Evolutionary conservation across 2,888 invertebrate genomes (phyloP), one percentile per base, ranked within the genome.

Genomic region (Archips xylosteana): DNA sequence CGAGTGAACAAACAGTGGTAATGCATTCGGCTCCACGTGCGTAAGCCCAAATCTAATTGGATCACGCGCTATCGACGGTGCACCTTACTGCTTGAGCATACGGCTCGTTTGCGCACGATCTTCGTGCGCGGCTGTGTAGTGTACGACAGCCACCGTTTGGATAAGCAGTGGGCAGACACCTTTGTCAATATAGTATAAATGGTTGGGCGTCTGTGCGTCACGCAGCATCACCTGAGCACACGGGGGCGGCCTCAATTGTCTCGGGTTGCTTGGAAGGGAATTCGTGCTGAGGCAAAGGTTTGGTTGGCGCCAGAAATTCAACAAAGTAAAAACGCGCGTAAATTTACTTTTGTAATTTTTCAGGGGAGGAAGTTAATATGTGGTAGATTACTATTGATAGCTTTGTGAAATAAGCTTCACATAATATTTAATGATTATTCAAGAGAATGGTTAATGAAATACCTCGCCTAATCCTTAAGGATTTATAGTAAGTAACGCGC

Each of bases 151-250:
- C 47, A 59, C 57, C 23, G 51, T 12, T 9, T 62, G n/a, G 47
- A 57, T 36, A 68, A 72, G 63, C 47, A 72, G 9, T 6, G 54
- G 57, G 57, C 39, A 69, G 75, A 71, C 75, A 54, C 65, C 71
- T 71, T 57, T 65, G 69, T 72, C 57, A 69, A 70, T 10, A 70
- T 15, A 64, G 47, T 49, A 49, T 32, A 47, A n/a, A 57, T 39
- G 9, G 60, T 45, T 42, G 2, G 45, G 32, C 39, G 47, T 39
- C 39, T 42, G 72, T 72, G 72, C 72, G 72, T 63, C 65, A 75
- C 75, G 63, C 34, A 32, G 3, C 45, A 23, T 65, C 75, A 75
- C 61, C 75, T 75, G 75, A 62, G 62, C 57, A 72, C 61, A 75
- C 72, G 34, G 45, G 12, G 13, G 15, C 34, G 67, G 36, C 54